Percentiles rank a stretch among this genome's conserved stretches.
These are phyloP conservation scores for Hecatera dysodea DNA, from an alignment of 2,888 invertebrate genomes.

Conservation along the genomic window DNA sequence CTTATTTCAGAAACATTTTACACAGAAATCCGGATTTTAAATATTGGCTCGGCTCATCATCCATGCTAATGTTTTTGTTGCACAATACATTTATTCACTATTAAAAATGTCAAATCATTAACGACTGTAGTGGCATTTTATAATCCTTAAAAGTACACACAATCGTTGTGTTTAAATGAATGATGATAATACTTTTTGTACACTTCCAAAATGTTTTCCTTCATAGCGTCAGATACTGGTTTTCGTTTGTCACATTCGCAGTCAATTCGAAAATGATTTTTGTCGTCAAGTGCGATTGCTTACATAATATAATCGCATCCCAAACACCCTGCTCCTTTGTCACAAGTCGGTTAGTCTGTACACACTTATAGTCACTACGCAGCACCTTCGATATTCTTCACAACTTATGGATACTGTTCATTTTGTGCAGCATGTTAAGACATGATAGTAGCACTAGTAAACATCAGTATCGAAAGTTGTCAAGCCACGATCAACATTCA, in stretches of 20 bases:
- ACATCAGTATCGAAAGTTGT: slow-evolving; percentile 77
- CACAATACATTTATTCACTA: slow-evolving; percentile 73
- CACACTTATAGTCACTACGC: slow-evolving; percentile 81
- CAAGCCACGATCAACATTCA: slow-evolving; percentile 79
- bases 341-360: slow-evolving; percentile 79
- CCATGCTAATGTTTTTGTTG: slow-evolving; percentile 79
- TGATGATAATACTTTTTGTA: slow-evolving; percentile 68
- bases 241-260: slow-evolving; percentile 66
- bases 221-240: slow-evolving; percentile 66
- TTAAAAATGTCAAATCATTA: slow-evolving; percentile 74
- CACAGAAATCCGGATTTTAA: slow-evolving; percentile 88
- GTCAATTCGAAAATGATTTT: slow-evolving; percentile 62
- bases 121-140: slow-evolving; percentile 72
- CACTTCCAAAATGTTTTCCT: slow-evolving; percentile 64
- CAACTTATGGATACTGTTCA: slow-evolving; percentile 77
- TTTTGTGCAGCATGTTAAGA: slow-evolving; percentile 66
- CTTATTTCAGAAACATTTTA: slow-evolving; percentile 84
- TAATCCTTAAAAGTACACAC: slow-evolving; percentile 57
- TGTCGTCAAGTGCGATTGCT: slow-evolving; percentile 62
- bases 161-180: slow-evolving; percentile 59
- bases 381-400: slow-evolving; percentile 85
- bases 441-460: slow-evolving; percentile 45
- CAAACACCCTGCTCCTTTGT: slow-evolving; percentile 76
- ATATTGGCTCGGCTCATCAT: slow-evolving; percentile 90
- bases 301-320: slow-evolving; percentile 70